Evolutionary conservation across 2,888 invertebrate genomes (phyloP).

Genomic region (Xanthia icteritia): DNA sequence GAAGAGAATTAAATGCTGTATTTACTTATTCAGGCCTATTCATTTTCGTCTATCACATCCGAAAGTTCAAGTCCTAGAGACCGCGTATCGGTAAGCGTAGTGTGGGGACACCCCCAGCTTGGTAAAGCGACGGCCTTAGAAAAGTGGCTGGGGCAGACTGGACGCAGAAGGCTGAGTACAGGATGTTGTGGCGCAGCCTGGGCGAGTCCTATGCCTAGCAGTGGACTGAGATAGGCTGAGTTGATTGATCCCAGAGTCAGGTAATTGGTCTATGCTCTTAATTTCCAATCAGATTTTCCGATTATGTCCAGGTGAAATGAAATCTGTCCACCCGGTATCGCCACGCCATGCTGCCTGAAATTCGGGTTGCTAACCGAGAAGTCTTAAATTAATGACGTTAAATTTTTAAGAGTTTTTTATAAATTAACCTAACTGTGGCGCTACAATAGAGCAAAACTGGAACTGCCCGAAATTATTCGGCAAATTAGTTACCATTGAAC

Average conservation of each 20-base stretch:
- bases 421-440: too few species aligned
- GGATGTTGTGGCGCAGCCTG: neutral
- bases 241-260: too few species aligned
- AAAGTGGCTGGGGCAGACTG: neutral
- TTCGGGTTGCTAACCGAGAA: conserved; percentile 2
- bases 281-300: neutral
- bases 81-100: neutral
- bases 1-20: neutral
- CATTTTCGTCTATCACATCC: too few species aligned
- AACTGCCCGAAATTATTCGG: neutral
- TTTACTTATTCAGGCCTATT: neutral
- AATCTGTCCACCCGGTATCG: neutral
- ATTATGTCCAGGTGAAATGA: neutral
- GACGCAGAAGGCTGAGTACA: too few species aligned
- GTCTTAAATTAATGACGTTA: neutral
- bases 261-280: neutral
- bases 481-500: conserved; percentile 30
- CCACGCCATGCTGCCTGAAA: neutral
- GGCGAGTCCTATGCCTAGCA: neutral
- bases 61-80: neutral
- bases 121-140: neutral
- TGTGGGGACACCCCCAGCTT: neutral
- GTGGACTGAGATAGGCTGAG: too few species aligned
- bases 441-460: conserved; percentile 2
- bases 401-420: too few species aligned